Evolutionary conservation across 1,140 invertebrate species (phyloP).

Genomic region (Pygmarrhopalites habei): DNA sequence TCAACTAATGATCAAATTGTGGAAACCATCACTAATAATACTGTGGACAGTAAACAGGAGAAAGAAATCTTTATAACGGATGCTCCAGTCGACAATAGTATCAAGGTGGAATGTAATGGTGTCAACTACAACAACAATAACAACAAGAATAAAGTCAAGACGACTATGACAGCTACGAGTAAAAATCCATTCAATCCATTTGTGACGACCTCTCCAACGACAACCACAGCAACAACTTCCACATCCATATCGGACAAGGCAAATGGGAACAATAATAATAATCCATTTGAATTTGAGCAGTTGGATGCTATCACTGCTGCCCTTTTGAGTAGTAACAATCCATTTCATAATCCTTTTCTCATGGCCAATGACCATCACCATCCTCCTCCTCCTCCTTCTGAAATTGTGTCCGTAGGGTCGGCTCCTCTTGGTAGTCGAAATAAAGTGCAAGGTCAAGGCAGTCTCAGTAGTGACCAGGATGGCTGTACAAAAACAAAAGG

Average conservation of each 20-base stretch:
- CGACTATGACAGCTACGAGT: too few species aligned
- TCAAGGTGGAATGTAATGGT: neutral
- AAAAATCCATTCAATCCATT: too few species aligned
- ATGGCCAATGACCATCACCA: conserved; percentile 13
- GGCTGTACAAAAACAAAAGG: conserved; percentile 29
- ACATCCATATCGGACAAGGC: conserved; percentile 40
- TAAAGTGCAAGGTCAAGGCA: conserved; percentile 12
- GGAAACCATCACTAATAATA: neutral
- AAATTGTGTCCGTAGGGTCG: neutral
- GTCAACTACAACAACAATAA: too few species aligned
- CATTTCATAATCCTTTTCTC: conserved; percentile 39
- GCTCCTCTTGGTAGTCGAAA: neutral
- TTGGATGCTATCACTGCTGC: conserved; percentile 34
- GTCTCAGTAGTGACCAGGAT: conserved; percentile 10
- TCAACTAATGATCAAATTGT: neutral
- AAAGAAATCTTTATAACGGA: conserved; percentile 32
- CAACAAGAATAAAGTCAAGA: too few species aligned
- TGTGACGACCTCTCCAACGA: conserved; percentile 42
- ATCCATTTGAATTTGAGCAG: conserved; percentile 36
- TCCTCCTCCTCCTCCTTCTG: neutral
- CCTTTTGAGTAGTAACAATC: conserved; percentile 35
- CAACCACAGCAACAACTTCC: conserved; percentile 31
- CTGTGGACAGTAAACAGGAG: conserved; percentile 8
- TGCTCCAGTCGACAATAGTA: neutral
- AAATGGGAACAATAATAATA: conserved; percentile 38